Evolutionary conservation across 2,888 invertebrate species (phyloP), one percentile per base, ranked within the genome.

Genomic region (Sturmia bella): DNA sequence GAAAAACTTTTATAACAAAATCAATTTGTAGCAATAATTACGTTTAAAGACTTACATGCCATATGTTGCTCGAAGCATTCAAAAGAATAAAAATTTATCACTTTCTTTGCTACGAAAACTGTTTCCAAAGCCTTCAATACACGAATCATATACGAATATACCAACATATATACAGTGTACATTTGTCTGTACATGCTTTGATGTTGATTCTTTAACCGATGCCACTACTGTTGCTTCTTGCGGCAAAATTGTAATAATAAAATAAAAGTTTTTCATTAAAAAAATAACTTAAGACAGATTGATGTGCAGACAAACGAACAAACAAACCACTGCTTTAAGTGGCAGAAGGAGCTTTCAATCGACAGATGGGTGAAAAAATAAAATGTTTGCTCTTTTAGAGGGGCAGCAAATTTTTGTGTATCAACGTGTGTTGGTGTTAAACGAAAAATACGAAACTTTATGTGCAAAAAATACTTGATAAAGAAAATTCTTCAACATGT

Each of bases 1-100:
- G 27, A 13, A 41, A 13, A 73, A 69, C 45, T 61, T 69, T 77
- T 73, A 39, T 77, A 77, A 82, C 64, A 74, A 69, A 82, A 82
- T 74, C 74, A 82, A 82, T 78, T 82, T 74, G 74, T 70, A 70
- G 64, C 74, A 78, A 78, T 78, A 82, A 82, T 82, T 82, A 78
- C 59, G 64, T 82, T 77, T 77, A 74, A 82, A 74, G 77, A 77
- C 69, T 82, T 82, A 78, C 69, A 77, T 64, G 69, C 64, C 77
- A 74, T 82, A 74, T 82, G 74, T 78, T 82, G 77, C 81, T 74
- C 7, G 77, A 78, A 66, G 77, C 77, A 54, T 69, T 78, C 37
- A 69, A 43, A 69, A 52, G 56, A 77, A 69, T 41, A 41, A 72
- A 69, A 63, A 59, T 69, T 52, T 45, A 64, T 64, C 69, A 24